Base-by-base conservation (phyloP, 2,888 invertebrate genomes). In the Copidosoma aretas region DNA sequence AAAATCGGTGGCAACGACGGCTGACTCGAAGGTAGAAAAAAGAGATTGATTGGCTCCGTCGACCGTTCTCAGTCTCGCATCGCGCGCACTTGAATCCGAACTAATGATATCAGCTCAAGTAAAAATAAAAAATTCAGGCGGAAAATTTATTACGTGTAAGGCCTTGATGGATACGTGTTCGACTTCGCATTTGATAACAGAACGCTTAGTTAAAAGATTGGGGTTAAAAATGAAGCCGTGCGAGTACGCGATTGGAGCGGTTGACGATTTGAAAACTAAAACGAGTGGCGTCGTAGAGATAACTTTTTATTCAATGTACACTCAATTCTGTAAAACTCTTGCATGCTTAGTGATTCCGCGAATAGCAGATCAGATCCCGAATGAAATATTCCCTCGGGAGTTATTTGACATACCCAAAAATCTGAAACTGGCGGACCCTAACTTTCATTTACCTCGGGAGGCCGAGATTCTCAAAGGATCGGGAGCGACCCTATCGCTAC, bases 401-500 rank as follows among this genome's bases (percentile, higher is more conserved):
- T 1, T 14, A 15, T 10, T 56, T 10, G 32, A 57, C 3, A 68
- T 73, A 43, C 73, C 73, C 0, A 14, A 15, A 0, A 67, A 70
- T 3, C 49, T 73, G 17, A 54, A 22, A 24, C n/a, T 74, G 0
- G 74, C 72, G 4, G 70, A 74, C 61, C 70, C 74, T 0, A 39
- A 68, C n/a, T 74, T 73, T 46, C 68, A 71, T 32, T 10, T 63
- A 25, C 70, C 71, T 1, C 15, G 10, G 17, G 21, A 66, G 1
- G 54, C 72, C 1, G 72, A 73, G 24, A 57, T 73, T 32, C 32
- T 73, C 1, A 54, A 72, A 1, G 71, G 71, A 1, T 19, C 72
- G 4, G 73, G 72, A 0, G 21, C 64, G 0, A 70, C 65, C 0
- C 41, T 72, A 4, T 72, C 73, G 0, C 22, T 75, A 5, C 62